Base-by-base conservation (phyloP, 2,113 vertebrate species). In the Sinocyclocheilus maitianheensis region DNA sequence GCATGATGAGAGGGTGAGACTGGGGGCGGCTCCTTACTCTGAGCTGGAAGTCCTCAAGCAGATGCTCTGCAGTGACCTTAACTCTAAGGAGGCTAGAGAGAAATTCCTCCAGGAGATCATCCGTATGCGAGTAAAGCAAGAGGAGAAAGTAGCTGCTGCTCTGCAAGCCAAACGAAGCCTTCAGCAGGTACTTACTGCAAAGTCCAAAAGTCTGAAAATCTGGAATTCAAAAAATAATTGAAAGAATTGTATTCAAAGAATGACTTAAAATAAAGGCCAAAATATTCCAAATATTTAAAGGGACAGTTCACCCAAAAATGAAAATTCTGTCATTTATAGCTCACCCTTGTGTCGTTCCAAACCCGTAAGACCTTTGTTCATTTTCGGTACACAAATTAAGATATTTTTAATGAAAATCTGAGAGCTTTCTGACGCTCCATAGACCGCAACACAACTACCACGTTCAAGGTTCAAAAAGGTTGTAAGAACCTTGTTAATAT, bases 31-130 rank as follows among this genome's bases (percentile, higher is more conserved):
- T 6, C 58, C 69, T 24, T 65, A 75, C 77, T 86, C 87, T 12
- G 98, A 99, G 92, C 93, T 99, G 93, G 98, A 99, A 91, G 92
- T 95, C 87, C 94, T 99, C 85, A 93, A 96, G 89, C 97, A 98
- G 93, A 96, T 97, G 85, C 93, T 99, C 89, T 96, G 97, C 77
- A 94, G 96, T 0, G 97, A 97, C 86, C 93, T 97, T 86, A 97
- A 98, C 85, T 97, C 95, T 34, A 97, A 95, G 93, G 98, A 99
- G 93, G 95, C 97, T 87, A 95, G 98, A 93, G 97, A 99, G 91
- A 98, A 96, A 91, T 95, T 99, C 91, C 95, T 99, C 85, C 98
- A 99, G 48, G 98, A 99, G 92, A 96, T 99, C 40, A 94, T 98
- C 76, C 96, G 96, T 90, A 97, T 99, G 96, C 93, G 96, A 13